Conservation (phyloP, 2,888 invertebrate species). For the Gerris lacustris region DNA sequence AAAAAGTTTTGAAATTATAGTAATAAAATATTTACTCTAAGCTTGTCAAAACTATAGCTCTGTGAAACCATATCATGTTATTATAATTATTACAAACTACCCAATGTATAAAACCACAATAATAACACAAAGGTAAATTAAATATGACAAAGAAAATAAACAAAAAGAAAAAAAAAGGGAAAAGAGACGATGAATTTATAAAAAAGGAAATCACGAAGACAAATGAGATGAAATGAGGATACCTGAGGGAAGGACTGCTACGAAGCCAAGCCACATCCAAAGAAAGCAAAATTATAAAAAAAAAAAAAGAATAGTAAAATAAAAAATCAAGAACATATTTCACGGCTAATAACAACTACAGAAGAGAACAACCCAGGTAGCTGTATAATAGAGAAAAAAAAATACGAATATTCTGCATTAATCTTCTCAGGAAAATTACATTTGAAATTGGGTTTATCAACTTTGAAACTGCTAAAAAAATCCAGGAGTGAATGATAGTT, state of each 20-base stretch:
- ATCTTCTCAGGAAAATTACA: no score
- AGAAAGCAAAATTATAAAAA: conserved; percentile 28
- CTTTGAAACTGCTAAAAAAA: no score
- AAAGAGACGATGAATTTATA: not conserved
- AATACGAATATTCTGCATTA: no score
- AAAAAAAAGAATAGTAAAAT: conserved; percentile 24
- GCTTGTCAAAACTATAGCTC: no score
- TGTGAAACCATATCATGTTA: not conserved
- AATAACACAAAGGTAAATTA: not conserved
- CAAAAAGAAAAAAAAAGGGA: not conserved
- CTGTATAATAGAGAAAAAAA: no score
- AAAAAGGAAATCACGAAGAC: conserved; percentile 11
- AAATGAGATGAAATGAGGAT: conserved; percentile 19
- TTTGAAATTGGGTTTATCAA: no score
- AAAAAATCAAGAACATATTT: no score
- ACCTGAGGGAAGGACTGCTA: conserved; percentile 35
- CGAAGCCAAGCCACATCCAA: conserved; percentile 30
- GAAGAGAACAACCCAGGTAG: no score
- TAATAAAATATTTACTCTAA: no score
- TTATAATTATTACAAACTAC: conserved; percentile 7
- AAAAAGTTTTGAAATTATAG: no score
- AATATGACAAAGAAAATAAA: not conserved
- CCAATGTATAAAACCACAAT: not conserved
- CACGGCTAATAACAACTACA: no score
- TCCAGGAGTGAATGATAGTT: no score